Percentiles rank a stretch among this genome's conserved stretches.
Evolutionary conservation across 2,113 vertebrate genomes (phyloP).

Genomic region (Puntigrus tetrazona): DNA sequence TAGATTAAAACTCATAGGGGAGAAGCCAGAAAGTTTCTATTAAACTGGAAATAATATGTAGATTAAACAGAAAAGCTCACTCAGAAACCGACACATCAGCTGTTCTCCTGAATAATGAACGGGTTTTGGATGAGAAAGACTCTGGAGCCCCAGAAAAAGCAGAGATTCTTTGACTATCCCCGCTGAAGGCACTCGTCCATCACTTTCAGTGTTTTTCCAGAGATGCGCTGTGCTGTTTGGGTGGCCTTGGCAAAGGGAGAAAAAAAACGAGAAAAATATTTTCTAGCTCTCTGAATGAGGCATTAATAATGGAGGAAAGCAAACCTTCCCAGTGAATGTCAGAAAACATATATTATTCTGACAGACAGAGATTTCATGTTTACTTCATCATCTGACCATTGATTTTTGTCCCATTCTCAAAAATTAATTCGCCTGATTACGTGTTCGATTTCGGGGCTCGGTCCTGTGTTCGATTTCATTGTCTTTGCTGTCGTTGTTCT

Average conservation of each 20-base stretch:
- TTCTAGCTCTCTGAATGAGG: background rate
- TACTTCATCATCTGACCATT: constrained; percentile 37
- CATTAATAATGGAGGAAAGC: background rate
- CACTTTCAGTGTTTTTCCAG: background rate
- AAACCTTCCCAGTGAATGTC: constrained; percentile 16
- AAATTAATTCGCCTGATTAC: constrained; percentile 62
- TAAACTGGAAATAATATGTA: constrained; percentile 31
- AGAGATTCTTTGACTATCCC: background rate
- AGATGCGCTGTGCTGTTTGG: background rate
- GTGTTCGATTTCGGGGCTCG: constrained; percentile 56
- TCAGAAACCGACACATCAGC: constrained; percentile 41
- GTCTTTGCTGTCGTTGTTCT: constrained; percentile 16
- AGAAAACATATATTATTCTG: constrained; percentile 7
- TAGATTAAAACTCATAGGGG: background rate
- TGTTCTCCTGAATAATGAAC: background rate
- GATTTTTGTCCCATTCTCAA: constrained; percentile 40
- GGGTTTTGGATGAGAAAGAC: background rate
- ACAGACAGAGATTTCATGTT: constrained; percentile 26
- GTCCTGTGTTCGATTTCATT: constrained; percentile 16
- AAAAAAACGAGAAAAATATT: background rate
- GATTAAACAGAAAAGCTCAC: constrained; percentile 23
- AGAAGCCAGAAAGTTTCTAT: background rate
- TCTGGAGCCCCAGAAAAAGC: background rate
- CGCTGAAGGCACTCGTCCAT: constrained; percentile 1
- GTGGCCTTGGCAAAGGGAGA: background rate